Base-by-base conservation (phyloP, 35 echinoderm and acorn worm species). In the Chiridota heheva region DNA sequence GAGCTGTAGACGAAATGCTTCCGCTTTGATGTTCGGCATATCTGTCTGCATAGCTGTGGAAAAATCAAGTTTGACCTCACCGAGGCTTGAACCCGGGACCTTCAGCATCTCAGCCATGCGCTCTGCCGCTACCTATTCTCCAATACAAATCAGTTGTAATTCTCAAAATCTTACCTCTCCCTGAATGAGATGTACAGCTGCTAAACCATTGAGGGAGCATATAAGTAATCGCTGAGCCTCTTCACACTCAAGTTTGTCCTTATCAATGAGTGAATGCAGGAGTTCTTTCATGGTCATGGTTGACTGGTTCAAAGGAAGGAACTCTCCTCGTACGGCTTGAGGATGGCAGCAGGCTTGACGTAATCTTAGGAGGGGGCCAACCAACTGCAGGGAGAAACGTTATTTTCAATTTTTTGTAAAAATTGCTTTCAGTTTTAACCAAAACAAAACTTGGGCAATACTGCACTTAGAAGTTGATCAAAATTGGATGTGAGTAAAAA, bases 291-390 rank as follows among this genome's bases (percentile, higher is more conserved):
- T 98, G 45, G 58, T 92, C 85, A 98, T 76, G 18, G 67, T 92
- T 43, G 59, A 84, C 67, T 91, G 86, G 55, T 98, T 80, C 42
- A 98, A 30, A 28, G 84, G 66, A 41, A 91, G 70, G 60, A 98
- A 98, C 74, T 91, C 85, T 1, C 89, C 88, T 39, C 95, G 58
- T 13, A 98, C 95, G 6, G 88, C 86, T 69, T 92, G 95, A 3
- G 95, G 89, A 40, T 98, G 95, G 48, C 95, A 98, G 67, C 93
- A 97, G 70, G 93, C 93, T 63, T 97, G 93, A 1, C 93, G 68
- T 3, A 97, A 53, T 17, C 89, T 49, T 18, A 98, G 89, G 26
- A 98, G 76, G 5, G 89, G 89, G 35, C 39, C 34, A 56, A 98
- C 60, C 44, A 98, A 33, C 95, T 97, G 63, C 22, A 43, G 30